Base-by-base conservation (phyloP, 2,113 vertebrate genomes). In the Planiliza haematocheilus region DNA sequence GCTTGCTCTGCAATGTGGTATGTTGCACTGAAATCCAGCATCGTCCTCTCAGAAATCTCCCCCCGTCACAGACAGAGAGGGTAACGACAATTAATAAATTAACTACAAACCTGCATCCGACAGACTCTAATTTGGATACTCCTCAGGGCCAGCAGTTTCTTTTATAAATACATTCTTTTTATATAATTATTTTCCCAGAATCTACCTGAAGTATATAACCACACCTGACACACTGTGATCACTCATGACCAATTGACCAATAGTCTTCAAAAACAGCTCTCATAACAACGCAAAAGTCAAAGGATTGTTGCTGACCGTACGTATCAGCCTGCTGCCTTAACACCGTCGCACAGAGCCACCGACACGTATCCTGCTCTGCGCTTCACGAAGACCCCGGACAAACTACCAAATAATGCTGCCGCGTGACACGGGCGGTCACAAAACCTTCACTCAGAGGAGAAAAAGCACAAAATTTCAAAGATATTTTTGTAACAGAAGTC, bases 241-340 rank as follows among this genome's bases (percentile, higher is more conserved):
- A 16, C 59, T 71, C 43, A 48, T 21, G 62, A 73, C 53, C 1
- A 80, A 55, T 60, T 52, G 70, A 81, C 61, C 59, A n/a, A n/a
- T n/a, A 50, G 39, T 66, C 55, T 59, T 87, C 58, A 65, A 74
- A 72, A 87, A 79, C 56, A 71, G 49, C 63, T 78, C 71, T 74
- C 62, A 42, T 70, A 67, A 61, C 64, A 68, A 59, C 70, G 70
- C 53, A 61, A 21, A 65, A 66, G 64, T 76, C 48, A 36, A 80
- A 80, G 81, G 77, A 84, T 75, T 74, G 88, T 90, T 78, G 82
- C 79, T 80, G 24, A 90, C 88, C 88, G 84, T 62, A 74, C 88
- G 84, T 62, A 74, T 74, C 70, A 86, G 84, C 80, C 63, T 84
- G 72, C 86, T 88, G 92, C 91, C 90, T 91, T 93, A 91, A 91